These are phyloP conservation scores for Phycodurus eques DNA, from an alignment of 2,113 vertebrate species.

Conservation along the genomic window DNA sequence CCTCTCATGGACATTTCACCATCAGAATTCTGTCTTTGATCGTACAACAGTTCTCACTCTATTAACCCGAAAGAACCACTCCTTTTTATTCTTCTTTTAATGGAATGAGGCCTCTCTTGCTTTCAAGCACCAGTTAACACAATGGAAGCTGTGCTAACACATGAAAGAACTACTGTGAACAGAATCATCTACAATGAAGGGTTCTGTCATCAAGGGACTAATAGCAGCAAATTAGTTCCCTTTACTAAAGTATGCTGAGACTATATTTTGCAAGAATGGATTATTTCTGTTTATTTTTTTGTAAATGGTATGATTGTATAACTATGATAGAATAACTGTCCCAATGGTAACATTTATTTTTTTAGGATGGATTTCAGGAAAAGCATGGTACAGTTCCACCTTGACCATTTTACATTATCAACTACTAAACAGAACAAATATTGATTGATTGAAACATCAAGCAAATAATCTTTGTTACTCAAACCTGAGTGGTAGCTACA, in stretches of 20 bases:
- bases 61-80: conserved; percentile 6
- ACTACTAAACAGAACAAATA: too few species aligned
- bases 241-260: background rate
- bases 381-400: too few species aligned
- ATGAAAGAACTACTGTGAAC: background rate
- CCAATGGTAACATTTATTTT: background rate
- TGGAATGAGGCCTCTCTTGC: background rate
- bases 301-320: background rate
- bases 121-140: conserved; percentile 2
- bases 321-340: background rate
- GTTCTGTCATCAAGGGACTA: background rate
- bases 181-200: background rate
- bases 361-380: too few species aligned
- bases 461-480: too few species aligned
- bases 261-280: background rate
- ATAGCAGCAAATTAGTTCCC: background rate
- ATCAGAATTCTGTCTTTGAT: conserved; percentile 24
- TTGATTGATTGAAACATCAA: too few species aligned
- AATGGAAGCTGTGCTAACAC: background rate
- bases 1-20: conserved; percentile 16
- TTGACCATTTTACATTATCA: too few species aligned
- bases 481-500: too few species aligned
- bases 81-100: conserved; percentile 1
- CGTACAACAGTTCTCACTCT: conserved; percentile 1
- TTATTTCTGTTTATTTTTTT: background rate